Conservation (phyloP, 2,888 invertebrate genomes). For the Maniola hyperantus region DNA sequence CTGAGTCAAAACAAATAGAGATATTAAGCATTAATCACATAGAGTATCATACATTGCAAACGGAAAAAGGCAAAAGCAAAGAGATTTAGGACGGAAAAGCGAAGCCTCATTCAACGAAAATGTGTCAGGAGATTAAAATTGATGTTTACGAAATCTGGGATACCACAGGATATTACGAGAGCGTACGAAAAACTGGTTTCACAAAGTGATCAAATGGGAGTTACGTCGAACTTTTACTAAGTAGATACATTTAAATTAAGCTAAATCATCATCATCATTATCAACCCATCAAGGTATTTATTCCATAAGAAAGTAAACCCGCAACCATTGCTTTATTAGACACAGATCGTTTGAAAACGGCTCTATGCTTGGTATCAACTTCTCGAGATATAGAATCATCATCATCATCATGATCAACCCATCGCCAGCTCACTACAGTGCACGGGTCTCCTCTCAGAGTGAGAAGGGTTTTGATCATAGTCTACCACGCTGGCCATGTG, state of each 20-base stretch:
- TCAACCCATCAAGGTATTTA: not conserved
- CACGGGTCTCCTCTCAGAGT: too few species aligned
- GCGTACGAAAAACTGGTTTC: constrained; percentile 4
- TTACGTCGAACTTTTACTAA: not conserved
- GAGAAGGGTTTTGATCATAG: too few species aligned
- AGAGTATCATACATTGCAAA: constrained; percentile 1
- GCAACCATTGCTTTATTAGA: not conserved
- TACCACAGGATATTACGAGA: not conserved
- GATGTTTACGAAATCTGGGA: constrained; percentile 22
- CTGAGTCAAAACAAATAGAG: not conserved
- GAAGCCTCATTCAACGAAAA: constrained; percentile 9
- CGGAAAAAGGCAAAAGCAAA: constrained; percentile 9
- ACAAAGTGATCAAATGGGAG: not conserved
- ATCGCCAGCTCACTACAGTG: too few species aligned
- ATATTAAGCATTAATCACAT: not conserved
- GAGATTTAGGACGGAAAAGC: constrained; percentile 14
- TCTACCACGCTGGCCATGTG: too few species aligned
- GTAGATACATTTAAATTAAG: not conserved
- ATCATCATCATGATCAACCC: too few species aligned
- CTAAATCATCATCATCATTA: too few species aligned
- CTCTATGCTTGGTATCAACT: not conserved
- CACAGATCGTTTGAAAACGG: not conserved
- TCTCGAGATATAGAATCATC: not conserved
- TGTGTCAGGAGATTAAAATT: constrained; percentile 14
- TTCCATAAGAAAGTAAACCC: not conserved